Percentiles rank a stretch among this genome's conserved stretches.
phyloP scores from a whole-genome alignment of 1,140 invertebrate species.

The Hylaeus anthracinus region DNA sequence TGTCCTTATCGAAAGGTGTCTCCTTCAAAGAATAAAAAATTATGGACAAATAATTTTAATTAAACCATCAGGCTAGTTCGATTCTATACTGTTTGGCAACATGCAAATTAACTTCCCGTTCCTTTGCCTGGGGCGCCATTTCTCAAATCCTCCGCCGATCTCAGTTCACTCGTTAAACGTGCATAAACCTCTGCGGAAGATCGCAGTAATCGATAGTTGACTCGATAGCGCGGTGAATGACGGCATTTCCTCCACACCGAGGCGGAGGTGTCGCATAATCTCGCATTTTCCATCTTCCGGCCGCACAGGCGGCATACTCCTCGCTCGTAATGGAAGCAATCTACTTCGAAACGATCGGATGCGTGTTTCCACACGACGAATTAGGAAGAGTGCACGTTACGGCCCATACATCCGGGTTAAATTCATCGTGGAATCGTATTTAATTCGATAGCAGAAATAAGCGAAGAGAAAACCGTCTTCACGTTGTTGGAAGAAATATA shows the following conservation, averaged over 20 bases:
- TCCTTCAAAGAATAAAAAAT: too few relatives aligned
- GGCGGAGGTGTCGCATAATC: constrained; percentile 9
- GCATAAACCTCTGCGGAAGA: constrained; percentile 24
- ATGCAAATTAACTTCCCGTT: neutral
- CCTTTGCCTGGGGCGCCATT: neutral
- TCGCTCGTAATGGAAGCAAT: constrained; percentile 17
- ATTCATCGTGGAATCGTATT: too few relatives aligned
- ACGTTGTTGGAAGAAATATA: too few relatives aligned
- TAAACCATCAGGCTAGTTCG: constrained; percentile 10
- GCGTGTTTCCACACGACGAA: constrained; percentile 13
- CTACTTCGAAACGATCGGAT: constrained; percentile 31
- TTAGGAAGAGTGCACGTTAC: constrained; percentile 27
- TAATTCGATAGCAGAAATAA: too few relatives aligned
- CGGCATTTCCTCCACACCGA: neutral
- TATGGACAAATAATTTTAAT: constrained; percentile 1
- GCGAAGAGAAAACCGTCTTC: too few relatives aligned
- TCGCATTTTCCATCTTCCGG: constrained; percentile 30
- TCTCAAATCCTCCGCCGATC: neutral
- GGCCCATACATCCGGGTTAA: neutral
- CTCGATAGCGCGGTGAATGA: constrained; percentile 22
- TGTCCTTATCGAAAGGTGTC: too few relatives aligned
- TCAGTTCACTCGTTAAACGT: neutral
- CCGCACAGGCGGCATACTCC: constrained; percentile 4
- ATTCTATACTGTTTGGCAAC: constrained; percentile 22
- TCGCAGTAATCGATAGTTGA: constrained; percentile 43